A percentile compares a stretch with the other conserved stretches of the same genome.
phyloP scores from a whole-genome alignment of 2,888 invertebrate species.

The Drosophila kuntzei region DNA sequence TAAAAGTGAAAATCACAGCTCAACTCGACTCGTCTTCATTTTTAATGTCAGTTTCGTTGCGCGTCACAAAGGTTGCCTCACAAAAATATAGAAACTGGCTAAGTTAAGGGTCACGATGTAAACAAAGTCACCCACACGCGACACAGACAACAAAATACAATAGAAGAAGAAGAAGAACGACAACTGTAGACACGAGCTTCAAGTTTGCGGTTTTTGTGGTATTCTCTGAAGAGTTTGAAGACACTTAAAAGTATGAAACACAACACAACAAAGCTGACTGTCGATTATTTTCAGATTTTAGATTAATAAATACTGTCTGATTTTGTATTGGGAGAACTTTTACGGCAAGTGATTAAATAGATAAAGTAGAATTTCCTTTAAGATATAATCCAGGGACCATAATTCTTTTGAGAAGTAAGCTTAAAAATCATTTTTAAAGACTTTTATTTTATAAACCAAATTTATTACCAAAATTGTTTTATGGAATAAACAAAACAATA shows the following conservation, averaged over 20 bases:
- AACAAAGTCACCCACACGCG: slow-evolving; percentile 45
- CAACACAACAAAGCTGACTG: slow-evolving; percentile 27
- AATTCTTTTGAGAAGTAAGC: too few relatives aligned
- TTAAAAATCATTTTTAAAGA: too few relatives aligned
- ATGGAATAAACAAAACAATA: too few relatives aligned
- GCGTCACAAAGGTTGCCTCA: slow-evolving; percentile 21
- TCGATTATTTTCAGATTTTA: neutral
- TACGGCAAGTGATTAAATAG: neutral
- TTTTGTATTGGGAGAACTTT: neutral
- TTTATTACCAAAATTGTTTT: too few relatives aligned
- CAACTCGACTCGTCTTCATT: slow-evolving; percentile 3
- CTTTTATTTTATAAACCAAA: too few relatives aligned
- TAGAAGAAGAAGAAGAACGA: neutral
- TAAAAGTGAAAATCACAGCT: slow-evolving; percentile 53
- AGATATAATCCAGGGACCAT: too few relatives aligned
- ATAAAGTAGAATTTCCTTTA: too few relatives aligned
- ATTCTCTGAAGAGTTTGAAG: slow-evolving; percentile 21
- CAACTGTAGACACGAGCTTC: slow-evolving; percentile 27
- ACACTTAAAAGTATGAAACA: slow-evolving; percentile 20
- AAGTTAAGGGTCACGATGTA: slow-evolving; percentile 60
- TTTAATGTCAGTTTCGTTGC: slow-evolving; percentile 36
- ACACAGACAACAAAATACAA: slow-evolving; percentile 10
- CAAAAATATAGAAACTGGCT: neutral
- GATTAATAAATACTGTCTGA: neutral
- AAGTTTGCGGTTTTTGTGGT: slow-evolving; percentile 47